Evolutionary conservation across 2,113 vertebrate species (phyloP), one percentile per base, ranked within the genome.

Genomic region (Aegithalos caudatus): DNA sequence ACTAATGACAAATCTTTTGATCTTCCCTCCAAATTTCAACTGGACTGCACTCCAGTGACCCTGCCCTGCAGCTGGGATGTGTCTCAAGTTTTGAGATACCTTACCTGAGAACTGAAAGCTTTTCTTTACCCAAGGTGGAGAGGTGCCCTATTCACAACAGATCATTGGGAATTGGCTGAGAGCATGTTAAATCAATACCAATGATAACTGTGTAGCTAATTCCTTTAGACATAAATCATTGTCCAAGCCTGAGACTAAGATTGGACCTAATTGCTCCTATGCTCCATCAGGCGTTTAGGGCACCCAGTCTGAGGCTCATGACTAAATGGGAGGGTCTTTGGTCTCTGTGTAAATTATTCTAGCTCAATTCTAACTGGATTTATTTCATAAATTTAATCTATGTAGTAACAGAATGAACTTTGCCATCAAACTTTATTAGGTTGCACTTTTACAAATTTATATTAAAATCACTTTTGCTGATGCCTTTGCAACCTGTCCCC

Each of bases 281-380:
- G 14, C 4, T 77, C 35, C 22, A 12, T 16, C 27, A 62, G 31
- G 35, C 48, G 18, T 50, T 77, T 24, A 48, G 7, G 8, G 8
- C 28, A 31, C 6, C 31, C 35, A 56, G 31, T 37, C 8, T 0
- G 0, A 77, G 35, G 9, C 17, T 48, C 35, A 20, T 42, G 35
- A 42, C 18, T 77, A 25, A 48, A 20, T 48, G 18, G 27, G 14
- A 61, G 8, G 9, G 12, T 70, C 40, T 42, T 69, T 40, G 21
- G 31, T 69, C 14, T 40, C 35, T 54, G 6, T 60, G 45, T 35
- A 62, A 90, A 76, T 37, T 48, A 42, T 56, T 69, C 18, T 83
- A 47, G 14, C 17, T 61, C n/a, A 33, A 33, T 76, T 82, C 29
- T 47, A 47, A 89, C 25, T 54, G 21, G 21, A 48, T 76, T 76